Conservation (phyloP, 37 sponge, comb jelly and placozoan species). For the Spongia lamella region DNA sequence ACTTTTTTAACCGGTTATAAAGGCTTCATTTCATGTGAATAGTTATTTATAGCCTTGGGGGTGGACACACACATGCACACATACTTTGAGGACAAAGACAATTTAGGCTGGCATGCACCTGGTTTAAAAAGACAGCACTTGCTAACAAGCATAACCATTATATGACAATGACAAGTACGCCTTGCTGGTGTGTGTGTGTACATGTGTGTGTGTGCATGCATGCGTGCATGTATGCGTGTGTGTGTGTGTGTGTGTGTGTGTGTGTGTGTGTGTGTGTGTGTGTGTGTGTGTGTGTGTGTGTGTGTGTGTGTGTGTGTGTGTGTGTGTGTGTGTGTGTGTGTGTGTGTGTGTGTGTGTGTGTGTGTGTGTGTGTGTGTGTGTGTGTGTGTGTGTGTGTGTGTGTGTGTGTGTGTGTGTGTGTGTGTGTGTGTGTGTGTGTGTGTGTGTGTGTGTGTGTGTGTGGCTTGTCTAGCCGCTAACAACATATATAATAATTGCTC, state of each 20-base stretch:
- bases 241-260: neutral
- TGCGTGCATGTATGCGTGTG: conserved; percentile 30
- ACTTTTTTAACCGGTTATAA: too few relatives aligned
- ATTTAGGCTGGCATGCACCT: too few relatives aligned
- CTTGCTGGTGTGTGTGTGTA: neutral
- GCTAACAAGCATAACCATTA: too few relatives aligned
- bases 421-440: conserved; percentile 12
- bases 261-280: neutral
- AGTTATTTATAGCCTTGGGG: too few relatives aligned
- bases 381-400: conserved; percentile 24
- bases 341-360: conserved; percentile 1
- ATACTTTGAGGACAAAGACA: too few relatives aligned
- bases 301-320: neutral
- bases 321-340: conserved; percentile 4
- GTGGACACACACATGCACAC: too few relatives aligned
- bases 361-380: conserved; percentile 18
- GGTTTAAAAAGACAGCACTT: too few relatives aligned
- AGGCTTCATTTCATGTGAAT: too few relatives aligned
- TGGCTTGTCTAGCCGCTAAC: too few relatives aligned
- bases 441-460: too few relatives aligned
- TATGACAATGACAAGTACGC: neutral
- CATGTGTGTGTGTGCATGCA: conserved; percentile 12
- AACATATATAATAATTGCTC: too few relatives aligned
- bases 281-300: conserved; percentile 8
- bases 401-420: conserved; percentile 26